phyloP scores from a whole-genome alignment of 2,113 vertebrate species.

The Peromyscus polionotus region DNA sequence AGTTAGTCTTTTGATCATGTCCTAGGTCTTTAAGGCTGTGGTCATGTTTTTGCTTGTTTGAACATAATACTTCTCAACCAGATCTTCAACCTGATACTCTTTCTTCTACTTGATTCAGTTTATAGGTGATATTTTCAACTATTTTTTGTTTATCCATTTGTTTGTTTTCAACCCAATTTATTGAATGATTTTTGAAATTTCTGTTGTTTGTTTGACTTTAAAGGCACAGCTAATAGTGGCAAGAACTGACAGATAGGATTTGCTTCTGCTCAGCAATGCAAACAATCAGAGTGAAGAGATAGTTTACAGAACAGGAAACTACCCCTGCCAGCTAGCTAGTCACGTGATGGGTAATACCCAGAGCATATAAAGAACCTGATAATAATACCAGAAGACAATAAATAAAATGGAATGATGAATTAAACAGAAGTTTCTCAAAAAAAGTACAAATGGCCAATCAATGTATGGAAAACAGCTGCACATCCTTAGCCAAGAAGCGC shows the following conservation, averaged over 20 bases:
- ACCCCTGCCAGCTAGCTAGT: background rate
- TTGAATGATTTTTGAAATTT: background rate
- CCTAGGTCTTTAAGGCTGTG: background rate
- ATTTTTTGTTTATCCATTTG: background rate
- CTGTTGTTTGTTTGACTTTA: background rate
- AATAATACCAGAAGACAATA: background rate
- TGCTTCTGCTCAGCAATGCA: background rate
- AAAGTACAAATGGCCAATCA: background rate
- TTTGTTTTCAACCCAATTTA: background rate
- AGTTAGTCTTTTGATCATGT: background rate
- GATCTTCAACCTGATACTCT: background rate
- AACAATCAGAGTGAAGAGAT: background rate
- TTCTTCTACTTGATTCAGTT: background rate
- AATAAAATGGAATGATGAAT: background rate
- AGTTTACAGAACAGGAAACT: background rate
- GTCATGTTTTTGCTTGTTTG: background rate
- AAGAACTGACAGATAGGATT: background rate
- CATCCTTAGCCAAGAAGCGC: too few relatives aligned
- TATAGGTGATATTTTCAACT: background rate
- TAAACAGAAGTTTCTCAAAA: background rate
- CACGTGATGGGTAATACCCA: background rate
- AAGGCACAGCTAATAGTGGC: background rate
- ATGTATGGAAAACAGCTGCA: background rate
- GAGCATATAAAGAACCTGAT: background rate
- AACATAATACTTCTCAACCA: background rate